A percentile compares a stretch with the other conserved stretches of the same genome.
These are phyloP conservation scores for Dryoscopus gambensis DNA, from an alignment of 2,113 vertebrate species.

Conservation along the genomic window DNA sequence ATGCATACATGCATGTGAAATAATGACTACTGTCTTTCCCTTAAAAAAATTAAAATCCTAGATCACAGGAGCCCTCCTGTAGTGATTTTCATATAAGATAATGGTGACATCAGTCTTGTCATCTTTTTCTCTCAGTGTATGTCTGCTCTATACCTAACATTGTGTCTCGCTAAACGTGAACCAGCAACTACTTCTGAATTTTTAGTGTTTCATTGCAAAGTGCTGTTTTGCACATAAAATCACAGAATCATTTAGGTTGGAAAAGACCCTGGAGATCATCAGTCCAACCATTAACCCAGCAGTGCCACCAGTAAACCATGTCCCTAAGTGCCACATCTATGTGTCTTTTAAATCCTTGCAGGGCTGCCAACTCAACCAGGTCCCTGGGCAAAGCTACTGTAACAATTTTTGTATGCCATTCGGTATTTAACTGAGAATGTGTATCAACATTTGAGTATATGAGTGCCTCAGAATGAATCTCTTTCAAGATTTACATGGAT, in stretches of 20 bases:
- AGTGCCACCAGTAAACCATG: neutral
- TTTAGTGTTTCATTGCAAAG: neutral
- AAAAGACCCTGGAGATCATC: neutral
- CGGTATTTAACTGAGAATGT: neutral
- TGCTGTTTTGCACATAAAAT: neutral
- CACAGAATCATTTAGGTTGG: neutral
- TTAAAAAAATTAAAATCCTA: neutral
- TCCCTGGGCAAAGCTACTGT: neutral
- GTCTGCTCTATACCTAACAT: neutral
- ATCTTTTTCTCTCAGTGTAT: neutral
- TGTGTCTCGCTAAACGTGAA: neutral
- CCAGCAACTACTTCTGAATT: neutral
- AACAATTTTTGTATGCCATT: neutral
- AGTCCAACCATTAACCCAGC: rapidly evolving
- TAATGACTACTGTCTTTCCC: neutral
- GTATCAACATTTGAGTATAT: neutral
- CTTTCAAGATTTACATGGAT: neutral
- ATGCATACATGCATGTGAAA: neutral
- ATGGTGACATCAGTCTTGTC: neutral
- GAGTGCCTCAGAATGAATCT: neutral
- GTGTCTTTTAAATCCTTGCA: rapidly evolving
- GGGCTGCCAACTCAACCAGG: too few relatives aligned
- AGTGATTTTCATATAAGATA: neutral
- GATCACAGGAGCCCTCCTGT: neutral
- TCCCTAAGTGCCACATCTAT: neutral